These are phyloP conservation scores for Propithecus deckenii DNA, from an alignment of 2,797 vertebrate genomes.

Conservation along the genomic window DNA sequence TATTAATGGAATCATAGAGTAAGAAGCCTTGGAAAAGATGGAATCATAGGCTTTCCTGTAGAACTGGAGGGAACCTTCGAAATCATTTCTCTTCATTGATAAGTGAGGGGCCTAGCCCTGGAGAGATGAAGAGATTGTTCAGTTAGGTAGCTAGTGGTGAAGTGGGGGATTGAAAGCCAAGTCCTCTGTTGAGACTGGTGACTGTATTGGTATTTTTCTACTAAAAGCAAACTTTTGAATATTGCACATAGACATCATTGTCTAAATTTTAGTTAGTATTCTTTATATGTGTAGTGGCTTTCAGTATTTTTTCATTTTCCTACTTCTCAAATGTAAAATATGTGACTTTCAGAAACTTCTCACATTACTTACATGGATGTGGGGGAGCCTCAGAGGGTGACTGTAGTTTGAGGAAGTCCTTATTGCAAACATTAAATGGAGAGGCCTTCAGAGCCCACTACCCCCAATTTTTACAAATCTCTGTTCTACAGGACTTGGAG, in stretches of 20 bases:
- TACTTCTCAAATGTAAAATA: conserved; percentile 18
- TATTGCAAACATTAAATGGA: background rate
- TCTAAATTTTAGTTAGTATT: conserved; percentile 13
- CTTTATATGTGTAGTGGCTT: background rate
- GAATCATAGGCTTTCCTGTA: background rate
- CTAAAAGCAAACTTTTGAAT: background rate
- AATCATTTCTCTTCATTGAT: background rate
- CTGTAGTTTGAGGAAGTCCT: background rate
- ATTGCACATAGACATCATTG: background rate
- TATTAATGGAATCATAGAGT: too few species aligned
- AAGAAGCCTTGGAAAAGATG: background rate
- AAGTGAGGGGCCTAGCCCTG: background rate
- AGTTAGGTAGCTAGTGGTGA: background rate
- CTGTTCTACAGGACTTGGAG: background rate
- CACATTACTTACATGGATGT: background rate
- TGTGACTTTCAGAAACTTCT: background rate
- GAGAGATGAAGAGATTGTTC: background rate
- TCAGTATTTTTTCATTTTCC: conserved; percentile 15
- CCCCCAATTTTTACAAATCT: background rate
- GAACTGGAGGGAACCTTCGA: background rate
- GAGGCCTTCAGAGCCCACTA: background rate
- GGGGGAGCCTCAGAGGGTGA: background rate
- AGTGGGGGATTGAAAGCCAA: background rate
- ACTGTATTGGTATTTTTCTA: background rate
- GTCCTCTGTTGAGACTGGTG: background rate